Conservation (phyloP, 2,888 invertebrate species). For the Dorcus hopei region DNA sequence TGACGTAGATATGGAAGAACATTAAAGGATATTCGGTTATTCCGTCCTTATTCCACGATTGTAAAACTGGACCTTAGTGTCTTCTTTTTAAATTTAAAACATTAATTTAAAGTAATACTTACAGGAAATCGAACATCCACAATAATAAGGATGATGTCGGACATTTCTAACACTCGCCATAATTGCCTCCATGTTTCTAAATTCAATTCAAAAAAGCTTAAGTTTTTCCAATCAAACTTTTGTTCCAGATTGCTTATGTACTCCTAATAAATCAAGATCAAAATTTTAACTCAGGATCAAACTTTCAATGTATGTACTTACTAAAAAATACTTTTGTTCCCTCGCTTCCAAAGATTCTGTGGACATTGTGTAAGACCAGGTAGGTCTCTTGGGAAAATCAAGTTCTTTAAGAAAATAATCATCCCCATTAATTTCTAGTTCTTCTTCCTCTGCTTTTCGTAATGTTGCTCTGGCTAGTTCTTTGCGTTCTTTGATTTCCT, state of each 20-base stretch:
- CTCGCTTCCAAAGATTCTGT: slow-evolving; percentile 70
- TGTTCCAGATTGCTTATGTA: slow-evolving; percentile 69
- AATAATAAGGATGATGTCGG: slow-evolving; percentile 83
- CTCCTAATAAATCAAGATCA: slow-evolving; percentile 54
- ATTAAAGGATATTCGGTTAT: no score
- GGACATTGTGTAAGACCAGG: slow-evolving; percentile 77
- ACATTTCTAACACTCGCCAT: slow-evolving; percentile 94
- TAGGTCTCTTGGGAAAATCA: slow-evolving; percentile 80
- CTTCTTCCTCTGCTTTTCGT: slow-evolving; percentile 55
- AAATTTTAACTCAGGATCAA: not conserved
- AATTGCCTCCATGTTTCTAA: slow-evolving; percentile 95
- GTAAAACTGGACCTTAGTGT: no score
- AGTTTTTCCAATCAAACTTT: slow-evolving; percentile 58
- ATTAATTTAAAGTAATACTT: slow-evolving; percentile 39
- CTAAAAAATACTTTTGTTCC: slow-evolving; percentile 81
- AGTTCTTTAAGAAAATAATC: slow-evolving; percentile 67
- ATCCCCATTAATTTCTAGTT: slow-evolving; percentile 66
- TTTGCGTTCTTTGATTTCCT: slow-evolving; percentile 67
- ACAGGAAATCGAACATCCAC: slow-evolving; percentile 85
- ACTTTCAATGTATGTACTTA: slow-evolving; percentile 39
- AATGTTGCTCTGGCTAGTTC: slow-evolving; percentile 62
- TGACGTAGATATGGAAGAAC: no score
- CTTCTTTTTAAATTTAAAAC: no score
- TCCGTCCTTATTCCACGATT: no score
- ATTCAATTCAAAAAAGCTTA: slow-evolving; percentile 90